Evolutionary conservation across 2,797 vertebrate genomes (phyloP).

Genomic region (Crypturellus tataupa): DNA sequence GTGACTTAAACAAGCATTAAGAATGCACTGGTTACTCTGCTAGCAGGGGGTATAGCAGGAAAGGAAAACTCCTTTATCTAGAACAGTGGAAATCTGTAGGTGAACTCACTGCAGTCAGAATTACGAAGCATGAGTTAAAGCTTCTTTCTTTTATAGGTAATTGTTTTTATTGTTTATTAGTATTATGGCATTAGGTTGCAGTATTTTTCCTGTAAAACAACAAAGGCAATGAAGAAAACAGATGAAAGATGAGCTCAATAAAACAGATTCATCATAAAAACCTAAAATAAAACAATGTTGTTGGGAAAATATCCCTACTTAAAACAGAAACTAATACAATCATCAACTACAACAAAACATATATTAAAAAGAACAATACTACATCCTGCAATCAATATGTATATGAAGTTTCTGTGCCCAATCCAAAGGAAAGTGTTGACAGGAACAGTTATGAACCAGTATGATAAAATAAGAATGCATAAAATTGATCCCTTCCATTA

Average conservation of each 20-base stretch:
- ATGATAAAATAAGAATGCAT: neutral
- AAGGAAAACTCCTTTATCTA: rapidly evolving
- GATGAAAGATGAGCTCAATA: neutral
- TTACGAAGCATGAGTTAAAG: neutral
- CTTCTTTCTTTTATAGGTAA: neutral
- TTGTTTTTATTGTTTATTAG: neutral
- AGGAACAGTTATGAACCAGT: neutral
- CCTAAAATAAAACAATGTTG: conserved; percentile 27
- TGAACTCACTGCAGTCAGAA: neutral
- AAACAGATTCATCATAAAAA: conserved; percentile 18
- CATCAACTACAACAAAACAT: conserved; percentile 15
- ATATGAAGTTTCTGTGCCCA: conserved; percentile 39
- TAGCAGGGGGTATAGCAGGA: neutral
- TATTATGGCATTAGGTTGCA: neutral
- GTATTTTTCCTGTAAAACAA: conserved; percentile 1
- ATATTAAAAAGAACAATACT: neutral
- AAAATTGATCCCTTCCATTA: neutral
- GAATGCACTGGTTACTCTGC: neutral
- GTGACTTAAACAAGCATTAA: neutral
- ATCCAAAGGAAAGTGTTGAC: neutral
- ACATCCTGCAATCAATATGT: neutral
- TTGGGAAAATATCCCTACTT: neutral
- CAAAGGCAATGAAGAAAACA: neutral
- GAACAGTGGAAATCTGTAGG: neutral
- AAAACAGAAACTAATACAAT: neutral